A percentile compares a stretch with the other conserved stretches of the same genome.
Evolutionary conservation across 2,888 invertebrate genomes (phyloP).

Genomic region (Athetis lepigone): DNA sequence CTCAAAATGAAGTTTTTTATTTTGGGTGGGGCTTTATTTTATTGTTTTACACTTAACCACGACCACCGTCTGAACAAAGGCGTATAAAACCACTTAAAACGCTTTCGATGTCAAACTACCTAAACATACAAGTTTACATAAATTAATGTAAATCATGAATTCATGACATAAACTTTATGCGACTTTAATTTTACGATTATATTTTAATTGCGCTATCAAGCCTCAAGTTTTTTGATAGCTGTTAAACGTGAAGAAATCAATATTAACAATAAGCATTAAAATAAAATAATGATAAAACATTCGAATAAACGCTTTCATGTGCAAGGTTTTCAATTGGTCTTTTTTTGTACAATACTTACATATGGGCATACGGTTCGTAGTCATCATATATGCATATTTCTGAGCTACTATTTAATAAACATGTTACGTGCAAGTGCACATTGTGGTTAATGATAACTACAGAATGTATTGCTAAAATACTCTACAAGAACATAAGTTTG

Average conservation of each 20-base stretch:
- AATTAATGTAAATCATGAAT: conserved; percentile 61
- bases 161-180: conserved; percentile 55
- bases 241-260: conserved; percentile 25
- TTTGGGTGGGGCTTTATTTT: too few relatives aligned
- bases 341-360: not conserved
- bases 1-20: too few relatives aligned
- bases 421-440: not conserved
- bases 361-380: not conserved
- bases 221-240: conserved; percentile 22
- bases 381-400: too few relatives aligned
- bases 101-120: conserved; percentile 14
- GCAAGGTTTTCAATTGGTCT: conserved; percentile 13
- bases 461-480: too few relatives aligned
- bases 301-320: not conserved
- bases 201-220: conserved; percentile 42
- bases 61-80: not conserved
- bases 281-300: not conserved
- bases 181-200: conserved; percentile 53
- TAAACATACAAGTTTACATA: conserved; percentile 27
- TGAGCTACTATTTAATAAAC: too few relatives aligned
- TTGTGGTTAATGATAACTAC: too few relatives aligned
- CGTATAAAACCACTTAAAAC: conserved; percentile 22
- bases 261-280: conserved; percentile 12
- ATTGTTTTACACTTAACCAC: too few relatives aligned
- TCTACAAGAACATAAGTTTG: too few relatives aligned